A percentile compares a stretch with the other conserved stretches of the same genome.
Conservation (phyloP, 92 coral and sea anemone species). For the Diadumene lineata region DNA sequence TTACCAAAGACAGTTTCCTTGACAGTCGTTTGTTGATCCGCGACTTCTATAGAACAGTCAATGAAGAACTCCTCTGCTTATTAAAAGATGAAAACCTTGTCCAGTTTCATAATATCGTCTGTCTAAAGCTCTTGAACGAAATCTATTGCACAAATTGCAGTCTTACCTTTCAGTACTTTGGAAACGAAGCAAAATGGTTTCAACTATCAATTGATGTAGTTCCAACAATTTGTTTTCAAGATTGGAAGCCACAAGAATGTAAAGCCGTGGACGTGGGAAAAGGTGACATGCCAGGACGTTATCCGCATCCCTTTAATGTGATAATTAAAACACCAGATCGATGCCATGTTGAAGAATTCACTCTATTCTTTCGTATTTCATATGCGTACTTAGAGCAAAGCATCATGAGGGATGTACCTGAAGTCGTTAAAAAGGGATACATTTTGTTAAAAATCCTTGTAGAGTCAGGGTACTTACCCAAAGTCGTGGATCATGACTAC, state of each 20-base stretch:
- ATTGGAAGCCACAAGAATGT: conserved; percentile 32
- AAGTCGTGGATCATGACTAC: conserved; percentile 37
- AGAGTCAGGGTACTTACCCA: conserved; percentile 36
- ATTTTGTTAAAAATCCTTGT: conserved; percentile 29
- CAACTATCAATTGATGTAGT: conserved; percentile 37
- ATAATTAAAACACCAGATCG: conserved; percentile 34
- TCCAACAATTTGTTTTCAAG: conserved; percentile 35
- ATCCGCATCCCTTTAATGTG: conserved; percentile 2
- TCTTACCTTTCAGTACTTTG: conserved; percentile 38
- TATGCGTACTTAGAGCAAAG: conserved; percentile 34
- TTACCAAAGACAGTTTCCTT: conserved; percentile 26
- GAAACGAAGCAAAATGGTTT: conserved; percentile 36
- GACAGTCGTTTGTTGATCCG: conserved; percentile 32
- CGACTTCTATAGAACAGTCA: conserved; percentile 30
- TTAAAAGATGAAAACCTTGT: conserved; percentile 15
- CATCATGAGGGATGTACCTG: conserved; percentile 25
- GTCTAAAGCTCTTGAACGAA: conserved; percentile 32
- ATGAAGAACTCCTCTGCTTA: conserved; percentile 27
- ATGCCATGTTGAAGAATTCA: conserved; percentile 38
- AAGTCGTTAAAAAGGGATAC: conserved; percentile 35
- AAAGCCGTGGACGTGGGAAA: conserved; percentile 4
- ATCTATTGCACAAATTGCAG: conserved; percentile 33
- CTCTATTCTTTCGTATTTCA: conserved; percentile 35
- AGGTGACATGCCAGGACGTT: background rate
- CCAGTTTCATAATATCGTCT: conserved; percentile 25